Conservation (phyloP, 1,140 invertebrate species). For the Pseudomyrmex dendroicus region DNA sequence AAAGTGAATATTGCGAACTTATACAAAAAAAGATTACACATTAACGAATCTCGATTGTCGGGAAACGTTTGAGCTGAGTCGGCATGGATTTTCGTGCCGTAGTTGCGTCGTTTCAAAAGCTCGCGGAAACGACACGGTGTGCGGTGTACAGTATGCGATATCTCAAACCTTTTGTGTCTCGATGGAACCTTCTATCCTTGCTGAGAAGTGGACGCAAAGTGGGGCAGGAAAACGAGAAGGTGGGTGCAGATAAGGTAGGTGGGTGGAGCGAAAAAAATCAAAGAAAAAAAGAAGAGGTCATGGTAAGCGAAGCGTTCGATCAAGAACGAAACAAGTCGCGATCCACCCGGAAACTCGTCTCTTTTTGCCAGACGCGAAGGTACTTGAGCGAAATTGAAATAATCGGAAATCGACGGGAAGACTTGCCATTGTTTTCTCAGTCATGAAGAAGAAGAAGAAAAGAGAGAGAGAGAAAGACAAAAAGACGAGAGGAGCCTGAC, state of each 20-base stretch:
- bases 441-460: neutral
- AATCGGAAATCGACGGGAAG: constrained; percentile 66
- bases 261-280: constrained; percentile 26
- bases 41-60: neutral
- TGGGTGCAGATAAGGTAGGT: constrained; percentile 7
- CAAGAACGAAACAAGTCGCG: constrained; percentile 56
- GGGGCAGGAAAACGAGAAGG: constrained; percentile 19
- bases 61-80: constrained; percentile 19
- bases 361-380: constrained; percentile 61
- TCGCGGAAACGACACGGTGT: neutral
- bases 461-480: neutral
- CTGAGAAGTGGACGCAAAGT: neutral
- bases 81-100: neutral
- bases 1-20: neutral
- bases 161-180: constrained; percentile 39
- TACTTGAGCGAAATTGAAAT: constrained; percentile 68
- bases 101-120: neutral
- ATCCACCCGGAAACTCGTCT: constrained; percentile 26
- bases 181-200: neutral
- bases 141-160: neutral
- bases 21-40: constrained; percentile 7
- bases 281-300: neutral
- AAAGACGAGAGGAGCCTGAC: constrained; percentile 5
- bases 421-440: constrained; percentile 52
- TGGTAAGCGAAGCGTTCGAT: constrained; percentile 58